Evolutionary conservation across 2,113 vertebrate genomes (phyloP), one percentile per base, ranked within the genome.

Genomic region (Anhinga rufa): DNA sequence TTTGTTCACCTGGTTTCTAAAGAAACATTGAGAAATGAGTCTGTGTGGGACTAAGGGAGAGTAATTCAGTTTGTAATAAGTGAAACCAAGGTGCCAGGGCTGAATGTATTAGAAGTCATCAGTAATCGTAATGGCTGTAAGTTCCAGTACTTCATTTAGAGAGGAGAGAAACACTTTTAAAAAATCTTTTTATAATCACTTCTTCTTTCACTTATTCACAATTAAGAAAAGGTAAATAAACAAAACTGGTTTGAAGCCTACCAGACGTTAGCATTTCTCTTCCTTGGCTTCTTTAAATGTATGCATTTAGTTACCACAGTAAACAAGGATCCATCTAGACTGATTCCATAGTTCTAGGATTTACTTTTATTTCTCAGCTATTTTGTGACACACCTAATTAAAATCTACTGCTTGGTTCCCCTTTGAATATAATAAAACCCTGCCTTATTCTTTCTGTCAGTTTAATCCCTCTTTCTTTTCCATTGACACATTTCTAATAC

Each of bases 321-420:
- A 91, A 96, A 87, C 80, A 92, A 95, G 46, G 84, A 76, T n/a
- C 79, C 20, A 49, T 69, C 79, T 75, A 95, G 57, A 91, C 75
- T 62, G 54, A 95, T 89, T 96, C 44, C 12, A 26, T 68, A 75
- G 91, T 95, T 76, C 6, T 58, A 69, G 60, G 83, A 91, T 97
- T 94, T 81, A 42, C 34, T 51, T 92, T 69, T 76, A 81, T 64
- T 74, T 77, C 49, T 68, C 52, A 82, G 72, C 96, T 97, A 55
- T 95, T 97, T 97, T 95, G 88, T 97, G 95, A 89, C 86, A 86
- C 38, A 88, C 72, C 69, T 97, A 96, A 97, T 98, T 95, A 98
- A 97, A 96, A 93, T 90, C 54, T 95, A 29, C 88, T 97, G 86
- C 79, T 94, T 94, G n/a, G 32, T 70, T 96, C 46, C 71, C 55